These are phyloP conservation scores for rat (Rattus norvegicus) DNA, from an alignment of 2,113 vertebrate genomes.

Conservation along the genomic window GRCr8 NC_086020.1:241013001-241013500, in stretches of 20 bases:
- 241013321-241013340: not conserved
- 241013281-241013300: not conserved
- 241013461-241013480: not conserved
- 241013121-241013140: constrained; percentile 47
- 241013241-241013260: not conserved
- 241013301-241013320: not conserved
- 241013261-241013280: not conserved
- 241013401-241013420: accelerated
- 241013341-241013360: not conserved
- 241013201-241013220: not conserved
- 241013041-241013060: constrained; percentile 22
- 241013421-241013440: not conserved
- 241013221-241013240: not conserved
- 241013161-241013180: not conserved
- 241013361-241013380: not conserved
- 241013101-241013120: not conserved
- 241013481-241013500: not conserved
- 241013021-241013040: constrained; percentile 37
- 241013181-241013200: not conserved
- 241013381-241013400: not conserved
- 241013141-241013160: not conserved
- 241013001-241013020: constrained; percentile 55
- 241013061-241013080: constrained; percentile 51
- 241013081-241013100: constrained; percentile 33
- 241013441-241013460: accelerated